Base-by-base conservation (phyloP, 2,797 vertebrate species). In the Spondyliosoma cantharus region DNA sequence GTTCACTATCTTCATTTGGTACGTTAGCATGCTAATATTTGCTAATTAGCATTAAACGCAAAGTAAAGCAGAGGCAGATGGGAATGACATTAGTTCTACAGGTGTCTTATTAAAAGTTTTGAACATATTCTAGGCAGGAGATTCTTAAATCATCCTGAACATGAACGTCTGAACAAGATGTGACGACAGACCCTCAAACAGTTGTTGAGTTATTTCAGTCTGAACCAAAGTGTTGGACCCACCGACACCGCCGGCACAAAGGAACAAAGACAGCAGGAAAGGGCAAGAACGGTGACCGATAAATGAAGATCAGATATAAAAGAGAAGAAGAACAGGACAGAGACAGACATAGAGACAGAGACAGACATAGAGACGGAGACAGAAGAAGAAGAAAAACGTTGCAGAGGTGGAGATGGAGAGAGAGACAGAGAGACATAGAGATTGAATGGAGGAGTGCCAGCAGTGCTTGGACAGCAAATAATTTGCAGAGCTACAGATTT, bases 401-500 rank as follows among this genome's bases (percentile, higher is more conserved):
- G 57, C 3, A 50, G 19, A 62, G 49, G 24, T 7, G n/a, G 53
- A 37, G 56, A n/a, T 7, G 13, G 29, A 27, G 49, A 58, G 49
- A 59, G 27, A 72, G 65, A 52, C 0, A 49, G 67, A 72, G 65
- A 64, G 62, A 66, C 29, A 70, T 0, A 61, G 49, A 17, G 63
- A 68, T 0, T 70, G 77, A 79, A 76, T n/a, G 76, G 61, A 76
- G 25, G 64, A 74, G 57, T 15, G 71, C 46, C 32, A 5, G 42
- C 58, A 42, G 37, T 82, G 86, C 90, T 83, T 71, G 65, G 70
- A 52, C 76, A 87, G 87, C 88, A 90, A 60, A 84, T 88, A 76
- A 91, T 91, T 85, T 89, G 87, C 87, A 86, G 87, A 89, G 88
- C 79, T 80, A 76, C 83, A 85, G 75, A 89, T 89, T 90, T 89